These are phyloP conservation scores for Pogona vitticeps DNA, from an alignment of 2,113 vertebrate genomes.

Conservation along the genomic window DNA sequence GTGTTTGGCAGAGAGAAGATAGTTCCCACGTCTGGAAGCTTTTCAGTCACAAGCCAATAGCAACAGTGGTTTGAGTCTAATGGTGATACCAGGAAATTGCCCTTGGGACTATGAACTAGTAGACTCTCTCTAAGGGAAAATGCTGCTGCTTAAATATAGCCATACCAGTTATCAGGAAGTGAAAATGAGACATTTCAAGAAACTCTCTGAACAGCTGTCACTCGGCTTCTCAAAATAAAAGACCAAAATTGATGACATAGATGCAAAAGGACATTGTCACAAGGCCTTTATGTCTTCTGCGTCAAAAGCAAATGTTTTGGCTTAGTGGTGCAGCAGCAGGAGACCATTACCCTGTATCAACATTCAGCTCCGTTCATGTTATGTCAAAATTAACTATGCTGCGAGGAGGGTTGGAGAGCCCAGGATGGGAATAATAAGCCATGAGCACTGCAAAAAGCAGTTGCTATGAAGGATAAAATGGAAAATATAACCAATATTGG, in stretches of 20 bases:
- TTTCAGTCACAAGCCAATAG: not conserved
- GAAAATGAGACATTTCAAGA: slow-evolving; percentile 37
- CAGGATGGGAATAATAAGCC: not conserved
- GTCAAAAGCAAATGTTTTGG: slow-evolving; percentile 22
- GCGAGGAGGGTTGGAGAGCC: not conserved
- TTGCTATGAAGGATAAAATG: not conserved
- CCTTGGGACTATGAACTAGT: not conserved
- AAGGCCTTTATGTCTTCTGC: slow-evolving; percentile 32
- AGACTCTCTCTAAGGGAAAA: not conserved
- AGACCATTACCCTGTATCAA: slow-evolving; percentile 16
- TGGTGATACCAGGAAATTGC: not conserved
- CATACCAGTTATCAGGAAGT: slow-evolving; percentile 20
- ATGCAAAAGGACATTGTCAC: slow-evolving; percentile 30
- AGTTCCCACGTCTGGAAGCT: not conserved
- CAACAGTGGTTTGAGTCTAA: not conserved
- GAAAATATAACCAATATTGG: not conserved
- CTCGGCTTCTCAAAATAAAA: slow-evolving; percentile 8
- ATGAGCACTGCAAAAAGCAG: not conserved
- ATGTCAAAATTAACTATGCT: slow-evolving; percentile 5
- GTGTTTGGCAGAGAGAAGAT: not conserved
- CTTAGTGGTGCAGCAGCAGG: slow-evolving; percentile 17
- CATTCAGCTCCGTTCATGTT: slow-evolving; percentile 24
- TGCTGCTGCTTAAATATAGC: slow-evolving; percentile 1
- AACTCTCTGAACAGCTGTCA: slow-evolving; percentile 27
- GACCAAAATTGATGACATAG: slow-evolving; percentile 26